Evolutionary conservation across 64 coral and sea anemone species (phyloP), one percentile per base, ranked within the genome.

Genomic region (Actinia tenebrosa): DNA sequence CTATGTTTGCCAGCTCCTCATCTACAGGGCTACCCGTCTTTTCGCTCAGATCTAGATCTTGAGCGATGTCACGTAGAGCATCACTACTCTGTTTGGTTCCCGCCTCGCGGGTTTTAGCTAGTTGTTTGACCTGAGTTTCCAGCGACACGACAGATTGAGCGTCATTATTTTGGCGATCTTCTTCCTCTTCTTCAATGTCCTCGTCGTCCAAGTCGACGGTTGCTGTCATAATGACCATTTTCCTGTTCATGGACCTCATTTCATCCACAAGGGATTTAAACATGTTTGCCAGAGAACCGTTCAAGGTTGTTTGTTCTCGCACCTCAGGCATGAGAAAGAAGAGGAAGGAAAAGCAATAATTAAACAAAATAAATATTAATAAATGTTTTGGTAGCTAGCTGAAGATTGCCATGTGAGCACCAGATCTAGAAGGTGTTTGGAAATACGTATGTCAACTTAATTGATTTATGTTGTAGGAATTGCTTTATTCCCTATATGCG

Each of bases 1-100:
- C 79, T 71, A 89, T 89, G 27, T 50, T 13, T 2, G 87, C 87
- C 44, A 89, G 87, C 53, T 89, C 87, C 22, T 46, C 86, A 22
- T 87, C 53, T 16, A 87, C 64, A 22, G 80, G 19, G 18, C 52
- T 83, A 9, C 80, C 80, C 20, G 80, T 83, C 52, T 83, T 83
- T 55, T 83, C 80, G 80, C 80, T 83, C 5, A 83, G 80, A 45
- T 83, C 3, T 9, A 83, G 52, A 17, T 83, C 80, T 55, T 17
- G 80, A 55, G 80, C 80, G 80, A 83, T 83, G 71, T 60, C 55
- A 66, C 44, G 61, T 27, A 89, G 8, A 68, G 53, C 45, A 58
- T 56, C 58, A 50, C 55, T 84, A 17, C 45, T 27, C 16, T 46
- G n/a, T 3, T 84, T 84, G 82, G 45, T 84, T 84, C 82, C 82